phyloP scores from a whole-genome alignment of 2,797 vertebrate species.

The Chaetodon trifasciatus region DNA sequence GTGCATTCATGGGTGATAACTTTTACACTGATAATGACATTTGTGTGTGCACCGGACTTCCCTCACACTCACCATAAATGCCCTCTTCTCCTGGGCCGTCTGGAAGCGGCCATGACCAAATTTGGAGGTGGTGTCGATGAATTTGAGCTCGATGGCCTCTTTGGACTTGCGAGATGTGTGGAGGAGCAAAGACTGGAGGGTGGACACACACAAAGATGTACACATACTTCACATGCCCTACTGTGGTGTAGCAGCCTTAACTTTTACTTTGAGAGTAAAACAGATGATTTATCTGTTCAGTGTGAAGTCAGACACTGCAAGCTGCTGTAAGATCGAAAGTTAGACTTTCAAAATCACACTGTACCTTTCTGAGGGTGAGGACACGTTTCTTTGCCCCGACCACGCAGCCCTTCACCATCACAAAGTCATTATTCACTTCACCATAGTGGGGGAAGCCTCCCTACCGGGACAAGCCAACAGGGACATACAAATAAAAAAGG shows the following conservation, averaged over 20 bases:
- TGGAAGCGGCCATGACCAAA: conserved; percentile 95
- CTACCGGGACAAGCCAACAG: conserved; percentile 68
- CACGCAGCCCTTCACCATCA: conserved; percentile 96
- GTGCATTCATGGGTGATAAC: background rate
- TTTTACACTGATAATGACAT: background rate
- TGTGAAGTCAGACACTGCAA: background rate
- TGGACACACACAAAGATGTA: background rate
- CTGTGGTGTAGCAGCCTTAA: background rate
- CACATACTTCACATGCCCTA: background rate
- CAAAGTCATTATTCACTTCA: conserved; percentile 93
- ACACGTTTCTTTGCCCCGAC: conserved; percentile 92
- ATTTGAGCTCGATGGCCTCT: conserved; percentile 93
- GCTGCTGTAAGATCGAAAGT: background rate
- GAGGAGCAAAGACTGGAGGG: conserved; percentile 89
- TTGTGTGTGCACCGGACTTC: background rate
- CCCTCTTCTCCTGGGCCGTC: conserved; percentile 93
- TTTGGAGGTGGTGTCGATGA: conserved; percentile 97
- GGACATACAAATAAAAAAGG: background rate
- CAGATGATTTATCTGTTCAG: background rate
- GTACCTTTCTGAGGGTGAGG: conserved; percentile 95
- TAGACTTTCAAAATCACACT: background rate
- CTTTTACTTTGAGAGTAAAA: background rate
- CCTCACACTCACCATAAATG: conserved; percentile 90
- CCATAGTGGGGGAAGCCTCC: conserved; percentile 94
- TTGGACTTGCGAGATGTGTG: conserved; percentile 87